Evolutionary conservation across 2,888 invertebrate species (phyloP).

Genomic region (Tenthredo scrophulariae): DNA sequence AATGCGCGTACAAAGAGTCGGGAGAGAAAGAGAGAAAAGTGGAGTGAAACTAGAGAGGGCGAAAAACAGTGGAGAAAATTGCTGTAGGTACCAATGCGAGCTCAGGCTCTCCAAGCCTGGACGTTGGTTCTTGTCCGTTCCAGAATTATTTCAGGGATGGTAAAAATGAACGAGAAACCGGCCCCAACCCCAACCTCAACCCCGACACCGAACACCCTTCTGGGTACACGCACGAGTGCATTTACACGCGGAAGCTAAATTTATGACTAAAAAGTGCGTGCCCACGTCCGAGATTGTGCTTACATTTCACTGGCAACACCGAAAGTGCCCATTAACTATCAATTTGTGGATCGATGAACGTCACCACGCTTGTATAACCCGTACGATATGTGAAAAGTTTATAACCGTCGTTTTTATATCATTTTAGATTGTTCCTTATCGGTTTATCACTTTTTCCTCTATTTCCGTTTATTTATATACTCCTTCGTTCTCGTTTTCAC

Average conservation of each 20-base stretch:
- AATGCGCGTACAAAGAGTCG: conserved; percentile 24
- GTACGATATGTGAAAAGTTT: background rate
- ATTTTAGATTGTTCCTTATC: conserved; percentile 5
- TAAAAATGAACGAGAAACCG: background rate
- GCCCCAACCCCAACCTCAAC: background rate
- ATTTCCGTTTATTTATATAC: background rate
- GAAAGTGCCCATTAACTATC: conserved; percentile 41
- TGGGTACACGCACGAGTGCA: background rate
- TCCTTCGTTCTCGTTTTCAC: background rate
- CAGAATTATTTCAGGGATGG: conserved; percentile 20
- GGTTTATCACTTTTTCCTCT: background rate
- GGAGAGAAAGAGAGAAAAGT: background rate
- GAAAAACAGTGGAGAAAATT: background rate
- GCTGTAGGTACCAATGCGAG: background rate
- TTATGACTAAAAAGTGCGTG: background rate
- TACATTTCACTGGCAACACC: conserved; percentile 12
- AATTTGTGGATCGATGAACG: conserved; percentile 28
- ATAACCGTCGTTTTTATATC: background rate
- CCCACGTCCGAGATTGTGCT: conserved; percentile 13
- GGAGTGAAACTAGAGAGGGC: background rate
- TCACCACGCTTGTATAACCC: background rate
- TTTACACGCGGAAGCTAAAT: background rate
- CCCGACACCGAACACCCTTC: background rate
- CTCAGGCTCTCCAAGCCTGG: background rate
- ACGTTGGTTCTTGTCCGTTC: background rate